These are phyloP conservation scores for Tapera naevia DNA, from an alignment of 2,797 vertebrate species.

Conservation along the genomic window DNA sequence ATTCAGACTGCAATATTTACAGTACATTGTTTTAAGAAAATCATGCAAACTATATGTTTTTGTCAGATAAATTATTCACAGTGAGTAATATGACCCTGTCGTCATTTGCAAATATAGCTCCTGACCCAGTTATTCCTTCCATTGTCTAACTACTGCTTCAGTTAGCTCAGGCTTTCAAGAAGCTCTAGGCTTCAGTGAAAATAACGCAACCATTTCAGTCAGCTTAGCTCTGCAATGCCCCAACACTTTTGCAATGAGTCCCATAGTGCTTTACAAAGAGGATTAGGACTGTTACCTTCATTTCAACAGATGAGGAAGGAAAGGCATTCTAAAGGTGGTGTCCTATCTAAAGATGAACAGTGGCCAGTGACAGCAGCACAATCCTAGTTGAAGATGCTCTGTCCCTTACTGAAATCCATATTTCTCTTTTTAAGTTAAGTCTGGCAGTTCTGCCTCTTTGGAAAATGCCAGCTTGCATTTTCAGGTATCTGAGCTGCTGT, in stretches of 20 bases:
- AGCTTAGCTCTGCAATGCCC: not conserved
- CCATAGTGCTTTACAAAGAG: not conserved
- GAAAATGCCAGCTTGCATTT: not conserved
- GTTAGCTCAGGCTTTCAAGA: not conserved
- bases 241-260: not conserved
- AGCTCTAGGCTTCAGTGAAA: not conserved
- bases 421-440: not conserved
- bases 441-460: not conserved
- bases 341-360: not conserved
- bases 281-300: not conserved
- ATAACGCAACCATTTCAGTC: not conserved
- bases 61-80: conserved; percentile 38
- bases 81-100: not conserved
- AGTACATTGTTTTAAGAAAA: conserved; percentile 46
- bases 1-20: conserved; percentile 35
- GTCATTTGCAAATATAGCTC: not conserved
- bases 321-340: not conserved
- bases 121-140: not conserved
- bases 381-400: not conserved
- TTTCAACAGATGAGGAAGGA: not conserved
- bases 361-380: not conserved
- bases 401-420: not conserved
- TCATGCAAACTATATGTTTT: conserved; percentile 19
- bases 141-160: not conserved
- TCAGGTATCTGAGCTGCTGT: not conserved